Percentiles rank a stretch among this genome's conserved stretches.
phyloP scores from a whole-genome alignment of 2,797 vertebrate genomes.

The Ctenosaura bakeri region DNA sequence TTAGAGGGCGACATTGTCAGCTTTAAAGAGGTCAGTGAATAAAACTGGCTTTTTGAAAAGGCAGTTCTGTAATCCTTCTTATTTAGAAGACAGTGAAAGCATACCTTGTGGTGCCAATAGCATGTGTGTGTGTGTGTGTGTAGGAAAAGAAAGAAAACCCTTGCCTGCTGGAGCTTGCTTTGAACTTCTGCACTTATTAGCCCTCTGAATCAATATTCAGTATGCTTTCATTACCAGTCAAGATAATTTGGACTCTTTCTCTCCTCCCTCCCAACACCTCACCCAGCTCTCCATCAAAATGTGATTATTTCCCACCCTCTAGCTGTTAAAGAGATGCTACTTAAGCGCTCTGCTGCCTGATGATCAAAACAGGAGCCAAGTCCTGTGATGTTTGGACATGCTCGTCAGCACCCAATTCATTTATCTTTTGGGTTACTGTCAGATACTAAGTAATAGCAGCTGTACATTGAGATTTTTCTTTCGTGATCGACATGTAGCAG shows the following conservation, averaged over 20 bases:
- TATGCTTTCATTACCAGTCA: conserved; percentile 73
- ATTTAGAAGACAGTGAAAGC: conserved; percentile 70
- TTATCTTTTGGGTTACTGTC: conserved; percentile 71
- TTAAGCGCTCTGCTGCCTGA: conserved; percentile 72
- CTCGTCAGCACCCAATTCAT: conserved; percentile 66
- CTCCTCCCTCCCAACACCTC: conserved; percentile 54
- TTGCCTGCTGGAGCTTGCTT: conserved; percentile 75
- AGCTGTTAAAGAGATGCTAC: conserved; percentile 72
- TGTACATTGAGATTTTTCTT: conserved; percentile 61
- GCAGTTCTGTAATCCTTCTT: conserved; percentile 69
- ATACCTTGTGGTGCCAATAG: conserved; percentile 56
- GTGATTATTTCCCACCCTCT: conserved; percentile 80
- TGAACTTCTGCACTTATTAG: conserved; percentile 81
- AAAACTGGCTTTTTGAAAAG: conserved; percentile 48
- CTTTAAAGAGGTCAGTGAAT: conserved; percentile 51
- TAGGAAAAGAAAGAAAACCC: conserved; percentile 62
- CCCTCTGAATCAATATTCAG: conserved; percentile 77
- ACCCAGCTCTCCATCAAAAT: conserved; percentile 41
- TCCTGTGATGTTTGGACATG: conserved; percentile 75
- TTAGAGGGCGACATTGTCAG: conserved; percentile 67
- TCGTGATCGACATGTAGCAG: conserved; percentile 57
- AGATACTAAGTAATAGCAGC: conserved; percentile 69
- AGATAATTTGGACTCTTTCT: conserved; percentile 66
- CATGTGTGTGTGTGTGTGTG: conserved; percentile 58
- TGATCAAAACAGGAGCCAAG: conserved; percentile 76